Evolutionary conservation across 2,888 invertebrate genomes (phyloP).

Genomic region (Pycnomerus fuliginosus): DNA sequence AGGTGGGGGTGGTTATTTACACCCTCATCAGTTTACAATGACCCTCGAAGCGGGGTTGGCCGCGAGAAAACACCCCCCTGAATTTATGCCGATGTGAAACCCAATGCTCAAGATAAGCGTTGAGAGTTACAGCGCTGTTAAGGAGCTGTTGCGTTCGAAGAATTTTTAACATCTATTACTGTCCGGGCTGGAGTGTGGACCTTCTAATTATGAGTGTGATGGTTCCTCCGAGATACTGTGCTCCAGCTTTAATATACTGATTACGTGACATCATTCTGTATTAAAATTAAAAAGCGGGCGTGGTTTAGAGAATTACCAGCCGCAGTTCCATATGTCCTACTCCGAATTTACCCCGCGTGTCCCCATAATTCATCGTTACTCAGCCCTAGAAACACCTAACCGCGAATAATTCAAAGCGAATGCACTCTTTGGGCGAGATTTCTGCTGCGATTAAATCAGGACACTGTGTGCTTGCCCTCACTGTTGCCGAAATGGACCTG

Average conservation of each 20-base stretch:
- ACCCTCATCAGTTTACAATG: slow-evolving; percentile 70
- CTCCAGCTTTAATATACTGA: slow-evolving; percentile 47
- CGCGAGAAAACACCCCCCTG: slow-evolving; percentile 33
- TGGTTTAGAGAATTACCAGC: slow-evolving; percentile 31
- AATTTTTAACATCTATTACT: too few species aligned
- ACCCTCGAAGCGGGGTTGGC: slow-evolving; percentile 49
- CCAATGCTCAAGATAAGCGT: slow-evolving; percentile 39
- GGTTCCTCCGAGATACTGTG: slow-evolving; percentile 47
- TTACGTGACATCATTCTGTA: slow-evolving; percentile 51
- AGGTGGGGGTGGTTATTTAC: slow-evolving; percentile 58
- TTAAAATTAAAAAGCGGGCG: slow-evolving; percentile 49
- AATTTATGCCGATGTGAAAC: slow-evolving; percentile 47
- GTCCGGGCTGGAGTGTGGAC: too few species aligned
- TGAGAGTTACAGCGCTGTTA: slow-evolving; percentile 22
- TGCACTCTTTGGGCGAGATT: too few species aligned
- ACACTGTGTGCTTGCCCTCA: too few species aligned
- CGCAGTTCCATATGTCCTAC: slow-evolving; percentile 26
- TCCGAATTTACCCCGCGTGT: slow-evolving; percentile 27
- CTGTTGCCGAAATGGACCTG: too few species aligned
- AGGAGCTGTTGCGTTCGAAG: too few species aligned
- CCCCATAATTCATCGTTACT: slow-evolving; percentile 31
- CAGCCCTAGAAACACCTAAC: too few species aligned
- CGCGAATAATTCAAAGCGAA: too few species aligned
- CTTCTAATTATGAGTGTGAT: slow-evolving; percentile 48
- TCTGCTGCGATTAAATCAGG: too few species aligned